Conservation (phyloP, 2,113 vertebrate species). For the Myiozetetes cayanensis region DNA sequence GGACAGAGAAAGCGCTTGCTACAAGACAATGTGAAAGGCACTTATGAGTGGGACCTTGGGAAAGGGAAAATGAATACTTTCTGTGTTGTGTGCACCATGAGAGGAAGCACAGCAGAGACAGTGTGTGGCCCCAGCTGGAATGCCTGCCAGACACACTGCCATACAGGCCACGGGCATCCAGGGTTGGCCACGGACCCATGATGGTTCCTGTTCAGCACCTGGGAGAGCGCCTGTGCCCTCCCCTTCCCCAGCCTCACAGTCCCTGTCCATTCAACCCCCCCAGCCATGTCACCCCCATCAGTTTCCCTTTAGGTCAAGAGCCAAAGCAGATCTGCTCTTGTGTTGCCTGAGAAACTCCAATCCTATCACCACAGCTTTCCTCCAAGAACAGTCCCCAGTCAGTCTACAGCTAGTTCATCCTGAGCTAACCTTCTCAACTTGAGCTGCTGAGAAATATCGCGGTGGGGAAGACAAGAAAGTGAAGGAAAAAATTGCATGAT, state of each 20-base stretch:
- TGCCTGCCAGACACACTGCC: neutral
- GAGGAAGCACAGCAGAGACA: neutral
- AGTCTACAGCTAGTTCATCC: neutral
- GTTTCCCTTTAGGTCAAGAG: neutral
- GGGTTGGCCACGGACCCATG: rapidly evolving
- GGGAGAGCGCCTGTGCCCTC: rapidly evolving
- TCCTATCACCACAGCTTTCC: neutral
- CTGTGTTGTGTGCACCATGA: rapidly evolving
- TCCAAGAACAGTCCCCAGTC: neutral
- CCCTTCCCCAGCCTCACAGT: no score
- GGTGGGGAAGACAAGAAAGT: neutral
- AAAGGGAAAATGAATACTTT: neutral
- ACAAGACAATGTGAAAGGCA: neutral
- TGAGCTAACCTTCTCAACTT: neutral
- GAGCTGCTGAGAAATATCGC: neutral
- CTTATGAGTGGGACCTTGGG: neutral
- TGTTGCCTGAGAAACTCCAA: neutral
- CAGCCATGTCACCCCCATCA: rapidly evolving
- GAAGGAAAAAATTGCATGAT: neutral
- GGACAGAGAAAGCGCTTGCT: neutral
- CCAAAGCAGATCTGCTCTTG: neutral
- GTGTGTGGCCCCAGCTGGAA: no score
- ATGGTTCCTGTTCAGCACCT: neutral
- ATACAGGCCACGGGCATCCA: rapidly evolving
- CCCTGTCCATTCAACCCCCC: neutral